These are phyloP conservation scores for Brachyhypopomus occidentalis DNA, from an alignment of 2,113 vertebrate genomes.

Conservation along the genomic window DNA sequence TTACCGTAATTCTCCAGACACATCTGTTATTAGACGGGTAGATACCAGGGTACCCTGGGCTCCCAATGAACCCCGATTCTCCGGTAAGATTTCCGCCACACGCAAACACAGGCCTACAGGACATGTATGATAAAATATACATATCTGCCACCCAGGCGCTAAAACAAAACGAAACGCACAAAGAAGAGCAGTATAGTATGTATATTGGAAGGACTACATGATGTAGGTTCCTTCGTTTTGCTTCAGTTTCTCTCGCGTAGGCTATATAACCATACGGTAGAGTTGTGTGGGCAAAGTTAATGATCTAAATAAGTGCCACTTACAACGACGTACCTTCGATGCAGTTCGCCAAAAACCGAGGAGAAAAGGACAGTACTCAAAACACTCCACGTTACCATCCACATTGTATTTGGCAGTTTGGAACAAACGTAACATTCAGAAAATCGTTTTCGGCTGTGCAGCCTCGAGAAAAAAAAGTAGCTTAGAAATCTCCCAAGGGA, in stretches of 20 bases:
- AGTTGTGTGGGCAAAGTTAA: too few relatives aligned
- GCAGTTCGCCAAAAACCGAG: slow-evolving; percentile 49
- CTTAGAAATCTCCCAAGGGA: slow-evolving; percentile 40
- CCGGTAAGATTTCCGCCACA: slow-evolving; percentile 84
- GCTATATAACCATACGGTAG: too few relatives aligned
- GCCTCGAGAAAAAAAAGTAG: slow-evolving; percentile 26
- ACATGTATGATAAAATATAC: background rate
- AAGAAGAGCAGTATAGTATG: background rate
- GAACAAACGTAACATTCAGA: slow-evolving; percentile 35
- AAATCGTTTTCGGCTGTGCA: slow-evolving; percentile 4
- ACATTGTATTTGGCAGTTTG: slow-evolving; percentile 59
- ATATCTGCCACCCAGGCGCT: background rate
- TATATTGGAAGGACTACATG: background rate
- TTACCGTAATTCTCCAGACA: slow-evolving; percentile 90
- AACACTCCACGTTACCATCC: slow-evolving; percentile 53
- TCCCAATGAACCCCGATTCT: slow-evolving; percentile 83
- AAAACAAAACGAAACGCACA: background rate
- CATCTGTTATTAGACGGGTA: slow-evolving; percentile 89
- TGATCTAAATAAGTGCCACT: background rate
- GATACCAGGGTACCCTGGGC: slow-evolving; percentile 84
- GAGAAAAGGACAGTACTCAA: slow-evolving; percentile 54
- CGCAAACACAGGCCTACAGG: slow-evolving; percentile 74
- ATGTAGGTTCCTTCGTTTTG: too few relatives aligned
- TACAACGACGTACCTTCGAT: slow-evolving; percentile 54
- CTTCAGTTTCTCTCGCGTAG: too few relatives aligned